Evolutionary conservation across 37 sponge, comb jelly and placozoan genomes (phyloP).

Genomic region (Tethya wilhelma): DNA sequence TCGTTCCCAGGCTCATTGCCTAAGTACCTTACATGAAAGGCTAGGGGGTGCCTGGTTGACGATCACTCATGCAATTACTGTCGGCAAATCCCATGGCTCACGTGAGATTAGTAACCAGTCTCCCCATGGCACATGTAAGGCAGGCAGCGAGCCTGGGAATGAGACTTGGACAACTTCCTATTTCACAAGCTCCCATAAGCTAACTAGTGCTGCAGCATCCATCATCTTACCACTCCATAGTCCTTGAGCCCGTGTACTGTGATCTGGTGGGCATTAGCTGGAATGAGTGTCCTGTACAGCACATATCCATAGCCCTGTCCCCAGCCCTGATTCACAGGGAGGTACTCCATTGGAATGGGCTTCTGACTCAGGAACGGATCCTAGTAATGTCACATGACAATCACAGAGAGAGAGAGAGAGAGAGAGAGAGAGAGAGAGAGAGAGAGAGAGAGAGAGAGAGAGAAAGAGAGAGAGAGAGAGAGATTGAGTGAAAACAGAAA

Average conservation of each 20-base stretch:
- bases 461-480: background rate
- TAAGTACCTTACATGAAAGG: too few species aligned
- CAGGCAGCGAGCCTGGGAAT: too few species aligned
- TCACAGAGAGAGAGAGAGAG: slow-evolving; percentile 4
- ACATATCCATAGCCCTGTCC: slow-evolving; percentile 88
- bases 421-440: slow-evolving; percentile 3
- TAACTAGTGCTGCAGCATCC: background rate
- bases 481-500: too few species aligned
- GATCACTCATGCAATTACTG: too few species aligned
- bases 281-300: slow-evolving; percentile 67
- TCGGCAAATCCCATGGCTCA: too few species aligned
- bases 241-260: slow-evolving; percentile 59
- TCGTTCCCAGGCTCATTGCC: too few species aligned
- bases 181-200: background rate
- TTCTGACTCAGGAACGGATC: too few species aligned
- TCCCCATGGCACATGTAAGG: too few species aligned
- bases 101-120: too few species aligned
- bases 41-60: too few species aligned
- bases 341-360: slow-evolving; percentile 81
- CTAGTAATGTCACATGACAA: too few species aligned
- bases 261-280: slow-evolving; percentile 18
- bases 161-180: too few species aligned
- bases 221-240: slow-evolving; percentile 67
- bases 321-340: slow-evolving; percentile 50
- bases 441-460: slow-evolving; percentile 15